phyloP scores from a whole-genome alignment of 2,888 invertebrate genomes.

The Ceramica pisi region DNA sequence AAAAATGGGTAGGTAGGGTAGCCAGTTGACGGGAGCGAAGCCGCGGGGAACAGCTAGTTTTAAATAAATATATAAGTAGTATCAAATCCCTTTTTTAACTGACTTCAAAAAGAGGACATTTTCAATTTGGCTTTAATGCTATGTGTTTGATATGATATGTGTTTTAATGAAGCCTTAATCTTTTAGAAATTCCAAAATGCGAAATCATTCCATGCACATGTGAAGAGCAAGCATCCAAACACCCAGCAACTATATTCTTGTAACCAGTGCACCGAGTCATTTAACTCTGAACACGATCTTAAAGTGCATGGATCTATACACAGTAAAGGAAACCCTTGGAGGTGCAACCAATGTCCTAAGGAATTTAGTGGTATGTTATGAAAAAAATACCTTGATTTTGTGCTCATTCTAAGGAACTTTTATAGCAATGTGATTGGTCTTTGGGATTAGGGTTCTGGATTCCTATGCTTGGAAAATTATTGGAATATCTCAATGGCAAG shows the following conservation, averaged over 20 bases:
- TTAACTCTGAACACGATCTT: constrained; percentile 86
- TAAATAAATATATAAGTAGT: too few species aligned
- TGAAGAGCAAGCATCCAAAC: constrained; percentile 67
- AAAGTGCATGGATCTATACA: constrained; percentile 87
- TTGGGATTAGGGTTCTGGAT: too few species aligned
- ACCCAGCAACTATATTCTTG: constrained; percentile 74
- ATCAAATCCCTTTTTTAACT: too few species aligned
- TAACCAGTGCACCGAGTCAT: constrained; percentile 84
- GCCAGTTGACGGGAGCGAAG: too few species aligned
- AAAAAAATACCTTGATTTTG: too few species aligned
- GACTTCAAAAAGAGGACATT: too few species aligned
- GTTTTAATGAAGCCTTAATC: background rate
- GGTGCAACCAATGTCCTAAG: constrained; percentile 88
- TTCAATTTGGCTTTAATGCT: too few species aligned
- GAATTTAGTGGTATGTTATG: constrained; percentile 83
- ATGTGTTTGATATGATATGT: background rate
- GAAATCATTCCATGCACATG: constrained; percentile 73
- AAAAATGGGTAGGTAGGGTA: too few species aligned
- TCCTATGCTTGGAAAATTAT: too few species aligned
- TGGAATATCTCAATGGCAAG: too few species aligned
- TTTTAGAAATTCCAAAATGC: constrained; percentile 79
- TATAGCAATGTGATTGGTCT: background rate
- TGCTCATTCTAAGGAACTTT: too few species aligned
- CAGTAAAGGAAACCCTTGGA: constrained; percentile 72
- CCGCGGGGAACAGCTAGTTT: too few species aligned